Percentiles rank a stretch among this genome's conserved stretches.
phyloP scores from a whole-genome alignment of 2,113 vertebrate genomes.

The Dunckerocampus dactyliophorus region DNA sequence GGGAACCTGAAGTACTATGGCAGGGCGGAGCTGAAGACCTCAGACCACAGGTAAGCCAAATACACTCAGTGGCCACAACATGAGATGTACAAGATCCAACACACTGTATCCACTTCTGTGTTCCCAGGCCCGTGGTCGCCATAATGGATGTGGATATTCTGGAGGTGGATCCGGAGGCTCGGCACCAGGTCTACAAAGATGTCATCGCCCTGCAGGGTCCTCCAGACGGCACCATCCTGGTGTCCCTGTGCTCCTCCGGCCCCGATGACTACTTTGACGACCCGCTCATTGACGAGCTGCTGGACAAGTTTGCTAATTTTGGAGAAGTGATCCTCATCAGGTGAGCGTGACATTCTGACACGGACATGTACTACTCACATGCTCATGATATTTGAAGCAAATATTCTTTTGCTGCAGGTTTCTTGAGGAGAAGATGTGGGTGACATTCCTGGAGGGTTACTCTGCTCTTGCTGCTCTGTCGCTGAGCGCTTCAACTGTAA shows the following conservation, averaged over 20 bases:
- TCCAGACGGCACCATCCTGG: slow-evolving; percentile 90
- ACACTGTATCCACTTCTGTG: not conserved
- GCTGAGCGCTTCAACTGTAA: slow-evolving; percentile 88
- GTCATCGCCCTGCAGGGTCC: slow-evolving; percentile 91
- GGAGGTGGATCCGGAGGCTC: slow-evolving; percentile 90
- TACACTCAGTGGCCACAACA: not conserved
- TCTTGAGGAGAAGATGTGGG: slow-evolving; percentile 99
- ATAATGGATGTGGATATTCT: slow-evolving; percentile 92
- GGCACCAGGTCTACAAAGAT: slow-evolving; percentile 91
- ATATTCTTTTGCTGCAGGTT: slow-evolving; percentile 73
- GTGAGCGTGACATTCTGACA: slow-evolving; percentile 58
- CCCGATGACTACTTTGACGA: slow-evolving; percentile 91
- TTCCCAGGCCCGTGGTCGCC: slow-evolving; percentile 88
- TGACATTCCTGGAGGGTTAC: slow-evolving; percentile 95
- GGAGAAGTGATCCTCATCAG: slow-evolving; percentile 97
- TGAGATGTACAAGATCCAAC: not conserved
- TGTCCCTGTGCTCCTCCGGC: slow-evolving; percentile 84
- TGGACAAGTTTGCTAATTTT: slow-evolving; percentile 87
- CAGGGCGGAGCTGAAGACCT: slow-evolving; percentile 96
- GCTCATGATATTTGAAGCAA: not conserved
- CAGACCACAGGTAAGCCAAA: slow-evolving; percentile 86
- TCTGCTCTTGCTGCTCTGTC: slow-evolving; percentile 86
- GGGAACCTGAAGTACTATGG: slow-evolving; percentile 89
- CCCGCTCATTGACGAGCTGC: slow-evolving; percentile 88
- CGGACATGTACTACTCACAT: not conserved